phyloP scores from a whole-genome alignment of 2,888 invertebrate species.

The Lacanobia wlatinum region DNA sequence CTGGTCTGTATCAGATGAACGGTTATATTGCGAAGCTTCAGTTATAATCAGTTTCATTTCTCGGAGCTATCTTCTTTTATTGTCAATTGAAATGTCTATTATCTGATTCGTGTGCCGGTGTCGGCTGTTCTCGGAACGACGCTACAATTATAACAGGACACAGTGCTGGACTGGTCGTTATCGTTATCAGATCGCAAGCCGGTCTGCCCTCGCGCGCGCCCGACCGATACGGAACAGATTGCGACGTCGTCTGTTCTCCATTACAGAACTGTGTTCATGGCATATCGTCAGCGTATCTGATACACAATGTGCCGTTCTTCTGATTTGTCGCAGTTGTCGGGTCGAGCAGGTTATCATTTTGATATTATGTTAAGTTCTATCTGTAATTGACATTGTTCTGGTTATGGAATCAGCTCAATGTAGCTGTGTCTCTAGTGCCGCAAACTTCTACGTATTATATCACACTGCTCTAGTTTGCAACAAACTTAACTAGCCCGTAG shows the following conservation, averaged over 20 bases:
- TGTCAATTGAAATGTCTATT: conserved; percentile 8
- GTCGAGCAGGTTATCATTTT: conserved; percentile 27
- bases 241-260: conserved; percentile 12
- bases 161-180: not conserved
- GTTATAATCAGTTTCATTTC: not conserved
- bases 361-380: conserved; percentile 11
- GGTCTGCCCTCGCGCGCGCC: too few species aligned
- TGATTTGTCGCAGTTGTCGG: conserved; percentile 42
- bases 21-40: not conserved
- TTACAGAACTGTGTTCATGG: conserved; percentile 8
- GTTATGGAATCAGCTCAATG: not conserved
- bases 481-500: not conserved
- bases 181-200: conserved; percentile 21
- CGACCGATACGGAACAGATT: conserved; percentile 11
- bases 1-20: conserved; percentile 10
- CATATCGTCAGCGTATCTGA: conserved; percentile 30
- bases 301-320: conserved; percentile 29
- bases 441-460: conserved; percentile 2
- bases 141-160: conserved; percentile 16
- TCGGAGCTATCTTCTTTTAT: conserved; percentile 11
- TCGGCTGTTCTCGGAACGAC: conserved; percentile 7
- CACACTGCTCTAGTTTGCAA: not conserved
- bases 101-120: conserved; percentile 6
- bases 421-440: not conserved
- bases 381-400: not conserved